Evolutionary conservation across 2,888 invertebrate genomes (phyloP), one percentile per base, ranked within the genome.

Genomic region (Drosophila neonasuta): DNA sequence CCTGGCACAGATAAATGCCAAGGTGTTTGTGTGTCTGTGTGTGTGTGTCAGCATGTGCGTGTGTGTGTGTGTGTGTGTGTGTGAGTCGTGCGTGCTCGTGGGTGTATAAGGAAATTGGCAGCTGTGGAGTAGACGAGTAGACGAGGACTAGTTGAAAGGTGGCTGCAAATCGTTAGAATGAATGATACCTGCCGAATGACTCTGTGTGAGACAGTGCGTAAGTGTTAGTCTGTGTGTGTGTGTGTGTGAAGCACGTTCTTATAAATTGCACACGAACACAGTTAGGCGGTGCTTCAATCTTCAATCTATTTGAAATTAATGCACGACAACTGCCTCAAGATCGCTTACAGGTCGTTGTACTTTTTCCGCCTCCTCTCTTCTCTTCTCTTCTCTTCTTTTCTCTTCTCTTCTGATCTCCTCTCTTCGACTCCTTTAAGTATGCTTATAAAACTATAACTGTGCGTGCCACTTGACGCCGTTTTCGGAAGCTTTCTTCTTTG

Each of bases 251-350:
- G 68, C 79, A 79, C 83, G 79, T 79, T 71, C 71, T 71, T 80
- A 74, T 80, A 83, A 72, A 77, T 83, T 62, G 79, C 83, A 80
- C 83, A 79, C 83, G 83, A 71, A 74, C 58, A 66, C 80, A 77
- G 60, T 77, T 74, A 80, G 83, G 55, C 74, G 74, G 58, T 71
- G 67, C 83, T 74, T 77, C 73, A 74, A 68, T 72, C 74, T 80
- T 83, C 62, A 83, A 79, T 83, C 71, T 79, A 80, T 80, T 69
- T 61, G 71, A 77, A 80, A 80, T 79, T 73, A 74, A 74, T 80
- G 81, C 68, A 66, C 44, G 57, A 49, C 64, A 73, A 67, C 29
- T 20, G 55, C 30, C n/a, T 44, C 74, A 77, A 77, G 85, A 74
- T 76, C 74, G 68, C 32, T 54, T 65, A 41, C 58, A 65, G 68